Conservation (phyloP, 2,888 invertebrate genomes). For the Eledone cirrhosa region DNA sequence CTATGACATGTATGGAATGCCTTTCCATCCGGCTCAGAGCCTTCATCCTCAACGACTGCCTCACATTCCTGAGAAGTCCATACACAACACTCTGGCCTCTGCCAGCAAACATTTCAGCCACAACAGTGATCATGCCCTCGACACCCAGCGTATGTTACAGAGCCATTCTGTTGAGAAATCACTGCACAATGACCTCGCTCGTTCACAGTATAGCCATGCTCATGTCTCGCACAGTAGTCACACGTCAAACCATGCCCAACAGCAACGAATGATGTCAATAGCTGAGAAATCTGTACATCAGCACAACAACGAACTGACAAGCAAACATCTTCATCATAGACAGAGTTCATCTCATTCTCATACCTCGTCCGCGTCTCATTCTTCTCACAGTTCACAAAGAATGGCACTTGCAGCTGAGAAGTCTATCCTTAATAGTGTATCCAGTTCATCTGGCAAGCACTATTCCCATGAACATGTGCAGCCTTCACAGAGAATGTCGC, state of each 20-base stretch:
- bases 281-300: slow-evolving; percentile 20
- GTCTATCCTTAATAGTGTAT: neutral
- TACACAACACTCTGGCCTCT: neutral
- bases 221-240: neutral
- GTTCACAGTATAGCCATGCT: neutral
- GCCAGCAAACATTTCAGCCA: neutral
- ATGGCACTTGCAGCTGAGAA: slow-evolving; percentile 9
- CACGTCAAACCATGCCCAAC: neutral
- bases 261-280: slow-evolving; percentile 12
- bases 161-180: neutral
- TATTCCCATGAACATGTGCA: slow-evolving; percentile 24
- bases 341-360: slow-evolving; percentile 9
- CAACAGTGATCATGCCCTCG: neutral
- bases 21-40: slow-evolving; percentile 10
- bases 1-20: slow-evolving; percentile 21
- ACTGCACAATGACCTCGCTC: neutral
- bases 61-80: slow-evolving; percentile 14
- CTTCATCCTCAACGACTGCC: slow-evolving; percentile 23
- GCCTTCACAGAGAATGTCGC: slow-evolving; percentile 11
- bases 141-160: slow-evolving; percentile 8
- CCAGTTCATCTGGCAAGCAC: neutral
- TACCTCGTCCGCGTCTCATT: neutral
- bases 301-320: neutral
- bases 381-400: neutral
- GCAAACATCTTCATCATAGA: slow-evolving; percentile 13